Percentiles rank a stretch among this genome's conserved stretches.
phyloP scores from a whole-genome alignment of 2,113 vertebrate genomes.

The Perccottus glenii region DNA sequence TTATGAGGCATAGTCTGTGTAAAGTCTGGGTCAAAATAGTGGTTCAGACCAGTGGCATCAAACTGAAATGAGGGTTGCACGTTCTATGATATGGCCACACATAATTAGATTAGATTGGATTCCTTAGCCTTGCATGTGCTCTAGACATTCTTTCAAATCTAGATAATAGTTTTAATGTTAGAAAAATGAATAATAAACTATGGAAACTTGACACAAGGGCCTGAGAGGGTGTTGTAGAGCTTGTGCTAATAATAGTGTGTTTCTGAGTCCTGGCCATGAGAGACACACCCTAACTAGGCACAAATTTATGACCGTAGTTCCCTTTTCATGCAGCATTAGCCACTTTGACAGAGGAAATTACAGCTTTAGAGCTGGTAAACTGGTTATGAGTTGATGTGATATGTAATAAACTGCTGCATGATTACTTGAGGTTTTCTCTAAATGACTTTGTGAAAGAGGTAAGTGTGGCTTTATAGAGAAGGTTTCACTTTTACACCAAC shows the following conservation, averaged over 20 bases:
- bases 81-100: not conserved
- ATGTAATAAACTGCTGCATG: conserved; percentile 3
- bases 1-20: no score
- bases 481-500: conserved; percentile 26
- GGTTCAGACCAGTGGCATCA: no score
- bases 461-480: not conserved
- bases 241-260: conserved; percentile 77
- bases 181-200: conserved; percentile 16
- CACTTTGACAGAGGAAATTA: conserved; percentile 58
- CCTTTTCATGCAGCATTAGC: conserved; percentile 61
- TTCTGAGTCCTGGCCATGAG: conserved; percentile 55
- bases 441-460: conserved; percentile 3
- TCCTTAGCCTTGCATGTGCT: not conserved
- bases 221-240: conserved; percentile 48
- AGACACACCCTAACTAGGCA: conserved; percentile 75
- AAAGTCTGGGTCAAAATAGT: no score
- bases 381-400: conserved; percentile 19
- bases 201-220: conserved; percentile 51
- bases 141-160: not conserved
- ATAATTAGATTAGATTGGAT: not conserved
- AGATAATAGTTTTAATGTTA: conserved; percentile 1
- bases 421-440: conserved; percentile 4
- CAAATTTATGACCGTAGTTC: conserved; percentile 58
- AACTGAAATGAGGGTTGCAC: not conserved
- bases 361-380: conserved; percentile 24